These are phyloP conservation scores for Nemopilema nomurai DNA, from an alignment of 30 jellyfish, hydroid and myxozoan species.

Conservation along the genomic window DNA sequence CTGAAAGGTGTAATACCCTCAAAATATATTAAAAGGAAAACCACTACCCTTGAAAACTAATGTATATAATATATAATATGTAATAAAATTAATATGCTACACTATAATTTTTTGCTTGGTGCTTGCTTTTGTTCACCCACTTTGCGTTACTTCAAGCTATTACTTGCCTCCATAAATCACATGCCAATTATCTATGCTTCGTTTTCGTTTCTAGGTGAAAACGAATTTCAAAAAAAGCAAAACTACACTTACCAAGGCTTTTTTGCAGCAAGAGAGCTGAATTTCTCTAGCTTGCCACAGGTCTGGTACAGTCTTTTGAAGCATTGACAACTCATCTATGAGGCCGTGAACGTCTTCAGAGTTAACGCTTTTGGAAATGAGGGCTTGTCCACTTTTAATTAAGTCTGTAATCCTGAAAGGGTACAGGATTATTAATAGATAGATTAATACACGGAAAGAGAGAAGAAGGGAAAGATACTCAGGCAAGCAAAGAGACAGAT, in stretches of 20 bases:
- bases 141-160: no score
- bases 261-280: slow-evolving; percentile 26
- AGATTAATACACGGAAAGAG: background rate
- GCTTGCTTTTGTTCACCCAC: no score
- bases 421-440: background rate
- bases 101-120: no score
- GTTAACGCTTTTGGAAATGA: background rate
- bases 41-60: background rate
- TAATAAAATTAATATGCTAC: no score
- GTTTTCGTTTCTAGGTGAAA: background rate
- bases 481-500: background rate
- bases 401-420: slow-evolving; percentile 18
- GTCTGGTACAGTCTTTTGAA: slow-evolving; percentile 18
- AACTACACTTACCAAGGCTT: slow-evolving; percentile 25
- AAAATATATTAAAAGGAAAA: background rate
- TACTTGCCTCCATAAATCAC: no score
- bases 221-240: background rate
- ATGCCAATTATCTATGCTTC: no score
- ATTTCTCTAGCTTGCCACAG: slow-evolving; percentile 15
- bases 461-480: background rate
- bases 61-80: no score
- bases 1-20: background rate
- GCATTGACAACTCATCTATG: slow-evolving; percentile 1
- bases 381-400: slow-evolving; percentile 19
- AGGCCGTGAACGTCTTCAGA: slow-evolving; percentile 5